Base-by-base conservation (phyloP, 1,140 invertebrate species). In the Myzus persicae region DNA sequence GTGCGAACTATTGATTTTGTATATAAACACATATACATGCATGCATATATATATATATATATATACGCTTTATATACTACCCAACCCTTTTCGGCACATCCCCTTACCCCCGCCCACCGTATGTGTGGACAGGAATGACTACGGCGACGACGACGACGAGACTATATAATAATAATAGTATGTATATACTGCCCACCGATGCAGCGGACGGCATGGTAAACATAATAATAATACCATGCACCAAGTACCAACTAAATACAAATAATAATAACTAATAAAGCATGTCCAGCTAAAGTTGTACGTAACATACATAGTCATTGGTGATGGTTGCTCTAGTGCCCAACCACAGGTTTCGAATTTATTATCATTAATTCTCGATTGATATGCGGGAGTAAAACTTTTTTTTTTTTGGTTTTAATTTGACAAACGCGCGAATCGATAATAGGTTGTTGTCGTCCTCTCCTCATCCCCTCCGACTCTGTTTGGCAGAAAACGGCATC, bases 1-100 rank as follows among this genome's bases (percentile, higher is more conserved):
- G 40, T 14, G 54, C 54, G 51, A 90, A 89, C 93, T 93, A 90
- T 90, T 93, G 87, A 93, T 93, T 93, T 93, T 93, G 36, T 93
- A 93, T 22, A 92, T 51, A 89, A n/a, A 88, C 85, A 88, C 31
- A 46, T 36, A 22, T 6, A 38, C 20, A n/a, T 22, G 26, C 6
- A 81, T 76, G 76, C 11, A 38, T 51, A 92, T 54, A 40, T 20
- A 48, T 82, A 82, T 31, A 81, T 82, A 91, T 89, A 89, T 48
- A 89, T n/a, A 38, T 89, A 38, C 9, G 40, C 31, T 87, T 20
- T 88, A 44, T 88, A 88, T 20, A 88, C 90, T 44, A 91, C 40
- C 91, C 59, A 38, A 46, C 91, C 91, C 59, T 92, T 46, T 48
- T 81, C 20, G 42, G 38, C 26, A 91, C 54, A 42, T 26, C 40